Percentiles rank a stretch among this genome's conserved stretches.
Conservation (phyloP, 2,888 invertebrate species). For the Caenorhabditis panamensis region DNA sequence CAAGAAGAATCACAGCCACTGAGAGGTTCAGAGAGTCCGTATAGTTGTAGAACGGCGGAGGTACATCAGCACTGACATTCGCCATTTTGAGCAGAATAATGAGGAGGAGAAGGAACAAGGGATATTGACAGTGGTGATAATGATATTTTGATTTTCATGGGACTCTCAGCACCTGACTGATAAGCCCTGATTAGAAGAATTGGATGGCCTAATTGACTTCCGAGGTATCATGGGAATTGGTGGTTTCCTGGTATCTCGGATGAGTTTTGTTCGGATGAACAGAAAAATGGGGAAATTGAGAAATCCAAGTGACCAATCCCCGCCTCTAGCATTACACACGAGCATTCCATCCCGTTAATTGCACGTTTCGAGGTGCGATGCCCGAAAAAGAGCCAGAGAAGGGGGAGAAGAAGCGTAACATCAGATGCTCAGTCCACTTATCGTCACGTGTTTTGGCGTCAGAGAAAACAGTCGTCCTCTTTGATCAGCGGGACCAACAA, state of each 20-base stretch:
- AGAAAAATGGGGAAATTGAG: background rate
- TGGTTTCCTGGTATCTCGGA: too few relatives aligned
- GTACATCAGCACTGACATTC: background rate
- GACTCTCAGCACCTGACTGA: background rate
- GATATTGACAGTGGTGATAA: background rate
- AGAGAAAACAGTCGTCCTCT: too few relatives aligned
- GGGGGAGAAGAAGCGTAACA: too few relatives aligned
- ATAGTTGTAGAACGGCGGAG: slow-evolving; percentile 6
- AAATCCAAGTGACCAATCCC: too few relatives aligned
- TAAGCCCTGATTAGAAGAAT: background rate
- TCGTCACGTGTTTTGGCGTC: too few relatives aligned
- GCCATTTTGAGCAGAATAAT: slow-evolving; percentile 5
- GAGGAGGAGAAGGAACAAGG: background rate
- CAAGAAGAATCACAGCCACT: slow-evolving; percentile 9
- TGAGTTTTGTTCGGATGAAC: background rate
- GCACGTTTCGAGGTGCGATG: too few relatives aligned
- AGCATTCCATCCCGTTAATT: too few relatives aligned
- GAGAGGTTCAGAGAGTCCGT: slow-evolving; percentile 13
- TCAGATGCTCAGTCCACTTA: too few relatives aligned
- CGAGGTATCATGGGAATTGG: background rate
- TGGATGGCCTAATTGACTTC: background rate
- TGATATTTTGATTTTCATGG: too few relatives aligned
- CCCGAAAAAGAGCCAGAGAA: too few relatives aligned
- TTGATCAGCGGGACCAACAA: background rate
- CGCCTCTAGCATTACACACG: too few relatives aligned